Evolutionary conservation across 2,113 vertebrate species (phyloP), one percentile per base, ranked within the genome.

Genomic region (Rattus norvegicus): DNA sequence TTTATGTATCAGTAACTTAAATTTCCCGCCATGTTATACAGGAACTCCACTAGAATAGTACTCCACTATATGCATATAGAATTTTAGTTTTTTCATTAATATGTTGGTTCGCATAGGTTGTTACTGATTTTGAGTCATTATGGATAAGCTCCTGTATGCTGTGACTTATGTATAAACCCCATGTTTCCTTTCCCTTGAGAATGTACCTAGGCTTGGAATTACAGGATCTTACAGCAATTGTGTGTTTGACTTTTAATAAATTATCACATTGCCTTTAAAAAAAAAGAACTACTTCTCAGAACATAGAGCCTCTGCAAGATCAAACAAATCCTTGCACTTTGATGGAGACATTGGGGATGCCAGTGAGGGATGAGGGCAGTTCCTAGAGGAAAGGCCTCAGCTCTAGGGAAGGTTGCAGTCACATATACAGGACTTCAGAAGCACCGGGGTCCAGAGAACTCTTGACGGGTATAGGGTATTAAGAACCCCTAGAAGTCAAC

Each of bases 211-310:
- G 33, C 49, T 0, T 93, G 36, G 30, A 91, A 84, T 91, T 91
- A 12, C 11, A 94, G 47, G 28, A 9, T 76, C 11, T 61, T 87
- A 56, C 36, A 89, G 33, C 85, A 92, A 65, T 49, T 95, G 3
- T 10, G 28, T 28, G 24, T 77, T 96, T 84, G 88, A 30, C n/a
- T 75, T 88, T 79, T 81, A 67, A 81, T 81, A 90, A 85, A 80
- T 61, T 30, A n/a, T 9, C n/a, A 91, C 72, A 76, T 85, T 70
- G 8, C 6, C 84, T 94, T 85, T 91, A n/a, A n/a, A n/a, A n/a
- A n/a, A n/a, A n/a, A n/a, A n/a, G n/a, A n/a, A n/a, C n/a, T n/a
- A n/a, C 33, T 39, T 83, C 47, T 76, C 47, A 83, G 77, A 86
- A 7, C 59, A n/a, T 5, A 54, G 43, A 54, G 28, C 0, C 7